Conservation (phyloP, 2,113 vertebrate genomes). For the Rhabdornis inornatus region DNA sequence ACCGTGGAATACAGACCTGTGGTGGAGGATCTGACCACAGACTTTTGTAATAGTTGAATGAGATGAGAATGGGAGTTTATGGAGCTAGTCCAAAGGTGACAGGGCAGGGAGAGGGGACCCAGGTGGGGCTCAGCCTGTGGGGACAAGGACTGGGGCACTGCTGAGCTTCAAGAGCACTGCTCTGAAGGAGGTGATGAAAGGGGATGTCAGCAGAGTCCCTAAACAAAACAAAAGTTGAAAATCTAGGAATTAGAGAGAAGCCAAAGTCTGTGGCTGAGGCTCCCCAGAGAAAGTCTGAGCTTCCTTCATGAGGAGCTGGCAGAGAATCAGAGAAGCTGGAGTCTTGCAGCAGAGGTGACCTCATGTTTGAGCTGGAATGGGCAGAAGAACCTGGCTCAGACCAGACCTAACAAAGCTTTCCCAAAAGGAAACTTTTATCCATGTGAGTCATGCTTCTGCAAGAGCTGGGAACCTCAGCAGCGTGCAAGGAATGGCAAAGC, state of each 20-base stretch:
- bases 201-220: neutral
- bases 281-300: neutral
- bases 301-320: neutral
- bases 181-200: neutral
- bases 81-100: neutral
- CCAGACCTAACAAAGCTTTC: neutral
- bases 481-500: neutral
- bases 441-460: neutral
- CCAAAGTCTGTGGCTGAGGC: neutral
- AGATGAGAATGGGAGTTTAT: rapidly evolving
- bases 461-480: neutral
- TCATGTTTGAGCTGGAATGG: neutral
- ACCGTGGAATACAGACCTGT: neutral
- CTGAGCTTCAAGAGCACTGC: neutral
- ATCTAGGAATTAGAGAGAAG: neutral
- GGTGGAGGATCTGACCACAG: neutral
- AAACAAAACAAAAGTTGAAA: neutral
- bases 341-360: neutral
- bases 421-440: neutral
- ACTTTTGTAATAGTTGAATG: neutral
- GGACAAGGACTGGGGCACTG: neutral
- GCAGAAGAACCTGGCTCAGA: neutral
- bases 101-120: neutral
- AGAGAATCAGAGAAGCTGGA: conserved; percentile 2
- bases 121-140: neutral